Evolutionary conservation across 2,113 vertebrate species (phyloP), one percentile per base, ranked within the genome.

Genomic region (Peromyscus leucopus): DNA sequence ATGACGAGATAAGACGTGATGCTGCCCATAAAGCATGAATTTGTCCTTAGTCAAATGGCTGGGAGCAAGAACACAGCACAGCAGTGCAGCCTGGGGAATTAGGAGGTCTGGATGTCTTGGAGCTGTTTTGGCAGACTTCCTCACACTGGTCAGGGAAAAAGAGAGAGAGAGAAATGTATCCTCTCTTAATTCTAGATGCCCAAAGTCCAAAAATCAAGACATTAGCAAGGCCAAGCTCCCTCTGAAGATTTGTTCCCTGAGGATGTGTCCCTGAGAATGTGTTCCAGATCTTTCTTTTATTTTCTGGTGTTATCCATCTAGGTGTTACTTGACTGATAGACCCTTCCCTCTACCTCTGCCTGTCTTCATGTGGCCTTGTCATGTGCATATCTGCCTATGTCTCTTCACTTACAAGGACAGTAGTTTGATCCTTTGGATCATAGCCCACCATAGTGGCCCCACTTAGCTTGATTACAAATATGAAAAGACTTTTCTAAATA

Each of bases 401-500:
- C 21, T 93, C 83, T 91, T 63, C 31, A 65, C 67, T 84, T 36
- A 33, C 21, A 59, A 86, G 36, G 79, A 87, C 28, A 39, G 24
- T 61, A 57, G 42, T 39, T 28, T 17, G 51, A 42, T 42, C 42
- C 42, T 42, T 42, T 33, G 57, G 16, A 48, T 39, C n/a, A 36
- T 3, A 79, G 33, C 61, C 59, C 26, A 65, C 13, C 28, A 13
- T 51, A n/a, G 74, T 61, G 48, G 67, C 39, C 26, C 26, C 75
- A 24, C 74, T 84, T 55, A 93, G 21, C n/a, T 63, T 65, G n/a
- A 90, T 31, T 5, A 74, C 21, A 76, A 76, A 51, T 36, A 71
- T 42, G 26, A 89, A 80, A 82, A 95, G 33, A 55, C 84, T 51
- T 80, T 96, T 95, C 72, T 72, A 94, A 95, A 85, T 55, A 74